phyloP scores from a whole-genome alignment of 2,888 invertebrate species.

The Halocaridina rubra region DNA sequence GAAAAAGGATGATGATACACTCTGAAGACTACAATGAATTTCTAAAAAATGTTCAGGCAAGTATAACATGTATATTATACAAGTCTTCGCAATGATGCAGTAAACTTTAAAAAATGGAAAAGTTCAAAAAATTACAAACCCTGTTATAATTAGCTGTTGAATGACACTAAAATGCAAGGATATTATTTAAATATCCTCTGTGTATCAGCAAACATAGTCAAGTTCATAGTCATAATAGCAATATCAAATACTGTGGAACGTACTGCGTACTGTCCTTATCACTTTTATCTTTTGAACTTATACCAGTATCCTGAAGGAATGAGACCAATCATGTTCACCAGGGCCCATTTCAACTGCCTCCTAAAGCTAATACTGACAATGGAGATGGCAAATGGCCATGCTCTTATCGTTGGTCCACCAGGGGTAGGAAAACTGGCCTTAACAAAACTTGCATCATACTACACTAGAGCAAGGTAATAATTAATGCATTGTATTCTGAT shows the following conservation, averaged over 20 bases:
- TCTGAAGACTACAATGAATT: conserved; percentile 35
- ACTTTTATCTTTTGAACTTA: background rate
- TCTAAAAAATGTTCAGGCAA: conserved; percentile 34
- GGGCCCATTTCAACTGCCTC: conserved; percentile 15
- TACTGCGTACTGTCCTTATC: no score
- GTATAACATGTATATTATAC: background rate
- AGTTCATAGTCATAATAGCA: no score
- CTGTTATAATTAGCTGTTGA: no score
- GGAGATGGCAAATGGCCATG: conserved; percentile 33
- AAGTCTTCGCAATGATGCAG: background rate
- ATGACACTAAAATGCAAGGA: no score
- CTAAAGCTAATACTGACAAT: conserved; percentile 42
- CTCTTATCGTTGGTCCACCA: conserved; percentile 29
- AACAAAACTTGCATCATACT: conserved; percentile 24
- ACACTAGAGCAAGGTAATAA: conserved; percentile 22
- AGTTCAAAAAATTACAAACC: no score
- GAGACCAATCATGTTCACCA: conserved; percentile 33
- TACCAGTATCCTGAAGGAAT: conserved; percentile 45
- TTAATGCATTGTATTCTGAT: no score
- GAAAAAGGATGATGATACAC: conserved; percentile 38
- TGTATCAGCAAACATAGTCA: background rate
- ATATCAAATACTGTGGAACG: no score
- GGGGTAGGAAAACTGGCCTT: conserved; percentile 49
- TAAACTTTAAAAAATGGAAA: no score
- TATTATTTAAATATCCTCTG: no score